These are phyloP conservation scores for Dendroctonus valens DNA, from an alignment of 1,140 invertebrate species.

Conservation along the genomic window DNA sequence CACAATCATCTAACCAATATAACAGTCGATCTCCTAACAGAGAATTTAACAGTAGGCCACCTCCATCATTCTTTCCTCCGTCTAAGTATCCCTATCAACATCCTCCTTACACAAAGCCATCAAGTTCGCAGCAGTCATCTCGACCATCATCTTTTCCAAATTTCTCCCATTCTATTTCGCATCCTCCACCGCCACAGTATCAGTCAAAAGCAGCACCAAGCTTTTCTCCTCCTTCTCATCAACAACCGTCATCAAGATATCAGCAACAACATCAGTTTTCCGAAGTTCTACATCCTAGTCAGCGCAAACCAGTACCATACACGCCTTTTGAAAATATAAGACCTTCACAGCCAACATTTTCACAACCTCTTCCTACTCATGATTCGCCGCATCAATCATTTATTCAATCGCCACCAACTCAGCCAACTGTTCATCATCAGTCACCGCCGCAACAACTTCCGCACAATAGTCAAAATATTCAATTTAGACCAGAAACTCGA, in stretches of 20 bases:
- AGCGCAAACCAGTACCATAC: slow-evolving; percentile 50
- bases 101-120: slow-evolving; percentile 34
- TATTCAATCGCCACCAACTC: slow-evolving; percentile 46
- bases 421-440: slow-evolving; percentile 48
- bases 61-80: slow-evolving; percentile 42
- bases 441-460: slow-evolving; percentile 52
- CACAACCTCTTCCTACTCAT: slow-evolving; percentile 14
- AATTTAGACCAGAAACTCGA: slow-evolving; percentile 50
- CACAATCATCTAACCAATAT: slow-evolving; percentile 38
- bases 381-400: slow-evolving; percentile 42
- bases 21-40: slow-evolving; percentile 32
- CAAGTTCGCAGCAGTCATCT: slow-evolving; percentile 26
- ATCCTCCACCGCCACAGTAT: slow-evolving; percentile 36
- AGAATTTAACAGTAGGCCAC: slow-evolving; percentile 35
- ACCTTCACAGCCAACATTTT: slow-evolving; percentile 29
- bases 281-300: slow-evolving; percentile 35
- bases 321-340: slow-evolving; percentile 42
- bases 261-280: slow-evolving; percentile 39
- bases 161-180: slow-evolving; percentile 37
- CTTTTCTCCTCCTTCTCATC: slow-evolving; percentile 24
- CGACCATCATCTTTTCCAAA: slow-evolving; percentile 32
- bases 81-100: slow-evolving; percentile 40
- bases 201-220: slow-evolving; percentile 26
- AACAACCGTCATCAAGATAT: slow-evolving; percentile 34
- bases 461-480: slow-evolving; percentile 40